Evolutionary conservation across 1,140 invertebrate species (phyloP).

Genomic region (Drosophila lowei): DNA sequence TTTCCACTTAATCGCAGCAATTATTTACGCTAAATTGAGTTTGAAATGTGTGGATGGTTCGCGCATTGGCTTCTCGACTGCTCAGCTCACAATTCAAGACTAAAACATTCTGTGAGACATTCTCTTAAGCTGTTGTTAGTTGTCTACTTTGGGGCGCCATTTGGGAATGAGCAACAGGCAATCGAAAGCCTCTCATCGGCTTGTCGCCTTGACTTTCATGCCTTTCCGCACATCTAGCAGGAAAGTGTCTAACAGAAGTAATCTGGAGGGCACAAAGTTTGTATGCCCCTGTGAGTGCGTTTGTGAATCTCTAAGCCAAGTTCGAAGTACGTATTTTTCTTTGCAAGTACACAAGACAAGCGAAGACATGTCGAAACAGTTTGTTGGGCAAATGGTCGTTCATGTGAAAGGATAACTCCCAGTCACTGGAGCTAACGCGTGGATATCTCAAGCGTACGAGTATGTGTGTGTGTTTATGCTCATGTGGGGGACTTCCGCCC

Average conservation of each 20-base stretch:
- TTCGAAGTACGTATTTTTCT: slow-evolving; percentile 56
- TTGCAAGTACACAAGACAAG: slow-evolving; percentile 23
- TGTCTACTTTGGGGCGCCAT: slow-evolving; percentile 43
- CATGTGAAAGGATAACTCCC: slow-evolving; percentile 61
- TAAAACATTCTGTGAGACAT: too few relatives aligned
- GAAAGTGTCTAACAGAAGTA: slow-evolving; percentile 6
- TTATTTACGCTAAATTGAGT: slow-evolving; percentile 64
- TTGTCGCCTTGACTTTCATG: slow-evolving; percentile 21
- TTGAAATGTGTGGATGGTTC: slow-evolving; percentile 64
- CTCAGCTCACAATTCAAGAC: slow-evolving; percentile 10
- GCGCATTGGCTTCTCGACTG: slow-evolving; percentile 16
- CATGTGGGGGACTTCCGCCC: slow-evolving; percentile 20
- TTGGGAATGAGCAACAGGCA: slow-evolving; percentile 6
- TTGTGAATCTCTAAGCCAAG: slow-evolving; percentile 38
- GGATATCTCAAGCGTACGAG: slow-evolving; percentile 17
- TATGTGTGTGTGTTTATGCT: slow-evolving; percentile 4
- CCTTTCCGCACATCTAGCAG: slow-evolving; percentile 8
- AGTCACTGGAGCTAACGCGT: slow-evolving; percentile 23
- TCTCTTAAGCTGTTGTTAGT: slow-evolving; percentile 34
- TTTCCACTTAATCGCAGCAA: slow-evolving; percentile 50
- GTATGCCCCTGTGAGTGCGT: slow-evolving; percentile 1
- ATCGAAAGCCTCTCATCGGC: not conserved
- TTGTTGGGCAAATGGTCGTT: slow-evolving; percentile 46
- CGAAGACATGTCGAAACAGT: slow-evolving; percentile 29
- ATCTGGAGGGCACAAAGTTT: slow-evolving; percentile 12